phyloP scores from a whole-genome alignment of 2,888 invertebrate genomes.

The Lobophora halterata region DNA sequence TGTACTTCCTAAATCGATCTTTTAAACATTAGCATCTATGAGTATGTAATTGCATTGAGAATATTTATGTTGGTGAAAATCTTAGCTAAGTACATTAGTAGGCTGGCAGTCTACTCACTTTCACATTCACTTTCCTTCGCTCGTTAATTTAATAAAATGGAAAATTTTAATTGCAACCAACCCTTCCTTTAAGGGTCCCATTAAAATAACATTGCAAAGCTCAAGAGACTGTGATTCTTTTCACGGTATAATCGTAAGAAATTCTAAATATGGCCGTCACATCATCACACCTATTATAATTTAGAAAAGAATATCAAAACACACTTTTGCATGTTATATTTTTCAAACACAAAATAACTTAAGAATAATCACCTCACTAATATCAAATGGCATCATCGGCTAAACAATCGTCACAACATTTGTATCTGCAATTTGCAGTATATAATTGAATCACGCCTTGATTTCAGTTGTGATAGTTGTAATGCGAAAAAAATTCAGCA shows the following conservation, averaged over 20 bases:
- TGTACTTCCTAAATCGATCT: too few species aligned
- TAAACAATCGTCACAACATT: too few species aligned
- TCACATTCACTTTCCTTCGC: conserved; percentile 42
- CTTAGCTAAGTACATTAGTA: conserved; percentile 38
- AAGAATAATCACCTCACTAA: too few species aligned
- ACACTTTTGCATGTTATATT: too few species aligned
- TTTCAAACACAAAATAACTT: too few species aligned
- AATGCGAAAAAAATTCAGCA: too few species aligned
- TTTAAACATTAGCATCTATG: too few species aligned
- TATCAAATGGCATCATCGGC: too few species aligned
- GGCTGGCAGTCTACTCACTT: conserved; percentile 27
- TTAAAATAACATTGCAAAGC: conserved; percentile 51
- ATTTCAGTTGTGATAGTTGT: too few species aligned
- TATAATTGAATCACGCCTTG: too few species aligned
- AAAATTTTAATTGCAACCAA: conserved; percentile 58
- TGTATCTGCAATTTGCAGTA: too few species aligned
- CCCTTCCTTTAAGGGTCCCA: conserved; percentile 42
- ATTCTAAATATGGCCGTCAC: conserved; percentile 31
- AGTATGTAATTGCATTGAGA: too few species aligned
- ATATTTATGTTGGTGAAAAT: conserved; percentile 33
- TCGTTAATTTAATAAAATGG: conserved; percentile 61
- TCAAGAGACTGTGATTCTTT: conserved; percentile 43
- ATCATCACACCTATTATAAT: conserved; percentile 30
- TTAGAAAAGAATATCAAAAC: conserved; percentile 32
- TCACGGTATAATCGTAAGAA: conserved; percentile 40